Evolutionary conservation across 1,140 invertebrate genomes (phyloP), one percentile per base, ranked within the genome.

Genomic region (Wasmannia auropunctata): DNA sequence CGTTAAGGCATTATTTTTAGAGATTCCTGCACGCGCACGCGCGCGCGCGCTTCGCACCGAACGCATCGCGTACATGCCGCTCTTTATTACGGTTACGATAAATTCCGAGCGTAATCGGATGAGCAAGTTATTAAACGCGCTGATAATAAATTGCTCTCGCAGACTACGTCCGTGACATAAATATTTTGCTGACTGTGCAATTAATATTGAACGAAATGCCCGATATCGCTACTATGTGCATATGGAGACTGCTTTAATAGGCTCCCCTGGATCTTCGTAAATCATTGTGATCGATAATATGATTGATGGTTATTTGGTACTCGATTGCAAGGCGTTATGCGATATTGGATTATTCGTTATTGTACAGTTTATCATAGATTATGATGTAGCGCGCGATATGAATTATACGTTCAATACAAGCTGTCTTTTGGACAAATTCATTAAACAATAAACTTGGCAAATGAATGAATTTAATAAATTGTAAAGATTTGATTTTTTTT

Each of bases 241-340:
- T 72, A 83, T n/a, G 51, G 31, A 11, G 37, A 2, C 19, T 72
- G 79, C 25, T 74, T 65, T 83, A 72, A 83, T 58, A 31, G 49
- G 77, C 77, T 56, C 7, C n/a, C 19, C 49, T 43, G 51, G 79
- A 58, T 83, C 79, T 83, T 72, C 51, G 79, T 83, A 83, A 83
- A 83, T 83, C 79, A 83, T 81, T 43, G 37, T 72, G 65, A 72
- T 81, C 79, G 79, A 81, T 83, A 83, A 83, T 72, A 51, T 67
- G 67, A 46, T 72, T 72, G 51, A 83, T 83, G 51, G 37, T 43
- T 67, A 19, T 83, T 72, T 34, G 79, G 37, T 83, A 28, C 37
- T 83, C 79, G 58, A 72, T 34, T 72, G 67, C 79, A 62, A 83
- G 28, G 79, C 28, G 37, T 83, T 72, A 43, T 25, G 22, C 31